Evolutionary conservation across 1,140 invertebrate species (phyloP), one percentile per base, ranked within the genome.

Genomic region (Orchestia grillus): DNA sequence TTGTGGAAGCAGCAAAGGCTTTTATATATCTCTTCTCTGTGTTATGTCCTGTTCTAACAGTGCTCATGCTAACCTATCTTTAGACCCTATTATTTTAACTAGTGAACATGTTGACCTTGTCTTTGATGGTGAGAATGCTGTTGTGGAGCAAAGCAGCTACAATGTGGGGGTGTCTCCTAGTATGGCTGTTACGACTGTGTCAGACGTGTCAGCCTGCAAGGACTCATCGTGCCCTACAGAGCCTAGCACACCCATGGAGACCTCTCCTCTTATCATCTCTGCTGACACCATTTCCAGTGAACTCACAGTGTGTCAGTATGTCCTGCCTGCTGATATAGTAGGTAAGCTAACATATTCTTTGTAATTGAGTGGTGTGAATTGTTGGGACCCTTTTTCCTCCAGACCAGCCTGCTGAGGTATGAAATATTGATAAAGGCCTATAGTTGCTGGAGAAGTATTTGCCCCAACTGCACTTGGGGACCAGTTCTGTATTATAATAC

Each of bases 291-390:
- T 96, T 40, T 95, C 96, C 40, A 90, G 91, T n/a, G 96, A 96
- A 44, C 96, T 97, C 44, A 97, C 96, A 43, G 96, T 97, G 57
- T 97, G 95, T 53, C 96, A 97, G 92, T 97, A 97, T 90, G 96
- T 97, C 16, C 91, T 97, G 8, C 96, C 96, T n/a, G 96, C 96
- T 95, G 96, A 97, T 96, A 96, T 97, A 77, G 95, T 96, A 96
- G 96, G 96, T 97, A 91, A 96, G 96, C 8, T 91, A 19, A 15
- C 11, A 23, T 53, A 53, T 53, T 53, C 47, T 8, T 19, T 53
- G 62, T 77, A 77, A 23, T 77, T 23, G 28, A 36, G 62, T 19
- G 62, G 28, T 6, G 19, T 77, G 28, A 36, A 77, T 1, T 77
- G 11, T 28, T 77, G 62, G 62, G 28, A 77, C 11, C 11, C 62